These are phyloP conservation scores for Drosophila anceps DNA, from an alignment of 2,888 invertebrate species.

Conservation along the genomic window DNA sequence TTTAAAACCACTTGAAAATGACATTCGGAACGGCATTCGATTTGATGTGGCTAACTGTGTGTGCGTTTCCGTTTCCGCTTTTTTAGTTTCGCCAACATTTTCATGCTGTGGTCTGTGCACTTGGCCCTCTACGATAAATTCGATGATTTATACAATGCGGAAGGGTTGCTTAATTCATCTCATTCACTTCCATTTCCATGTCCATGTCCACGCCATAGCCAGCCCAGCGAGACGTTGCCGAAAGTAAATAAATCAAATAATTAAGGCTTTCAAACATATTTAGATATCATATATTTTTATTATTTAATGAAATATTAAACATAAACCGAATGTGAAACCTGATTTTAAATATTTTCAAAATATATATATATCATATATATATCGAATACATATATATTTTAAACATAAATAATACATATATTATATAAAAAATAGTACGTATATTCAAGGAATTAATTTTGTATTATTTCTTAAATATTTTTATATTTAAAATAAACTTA, in stretches of 20 bases:
- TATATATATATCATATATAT: no score
- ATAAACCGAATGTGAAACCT: no score
- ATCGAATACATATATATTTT: no score
- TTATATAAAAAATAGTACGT: no score
- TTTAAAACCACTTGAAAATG: constrained; percentile 75
- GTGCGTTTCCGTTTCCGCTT: constrained; percentile 75
- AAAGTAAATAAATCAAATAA: constrained; percentile 3
- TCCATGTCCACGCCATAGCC: constrained; percentile 16
- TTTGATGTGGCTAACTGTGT: constrained; percentile 75
- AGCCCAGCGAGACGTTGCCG: not conserved
- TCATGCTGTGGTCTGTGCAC: constrained; percentile 56
- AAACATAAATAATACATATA: no score
- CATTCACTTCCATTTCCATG: constrained; percentile 56
- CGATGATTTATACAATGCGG: constrained; percentile 82
- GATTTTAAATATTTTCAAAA: no score
- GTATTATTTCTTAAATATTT: no score
- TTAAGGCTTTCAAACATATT: not conserved
- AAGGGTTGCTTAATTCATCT: constrained; percentile 82
- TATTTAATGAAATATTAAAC: no score
- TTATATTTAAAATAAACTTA: no score
- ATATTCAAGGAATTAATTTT: no score
- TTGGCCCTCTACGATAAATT: constrained; percentile 79
- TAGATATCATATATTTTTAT: no score
- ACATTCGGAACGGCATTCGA: constrained; percentile 37
- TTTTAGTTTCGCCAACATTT: constrained; percentile 16